Percentiles rank a stretch among this genome's conserved stretches.
Conservation (phyloP, 2,113 vertebrate species). For the Capreolus pygargus region DNA sequence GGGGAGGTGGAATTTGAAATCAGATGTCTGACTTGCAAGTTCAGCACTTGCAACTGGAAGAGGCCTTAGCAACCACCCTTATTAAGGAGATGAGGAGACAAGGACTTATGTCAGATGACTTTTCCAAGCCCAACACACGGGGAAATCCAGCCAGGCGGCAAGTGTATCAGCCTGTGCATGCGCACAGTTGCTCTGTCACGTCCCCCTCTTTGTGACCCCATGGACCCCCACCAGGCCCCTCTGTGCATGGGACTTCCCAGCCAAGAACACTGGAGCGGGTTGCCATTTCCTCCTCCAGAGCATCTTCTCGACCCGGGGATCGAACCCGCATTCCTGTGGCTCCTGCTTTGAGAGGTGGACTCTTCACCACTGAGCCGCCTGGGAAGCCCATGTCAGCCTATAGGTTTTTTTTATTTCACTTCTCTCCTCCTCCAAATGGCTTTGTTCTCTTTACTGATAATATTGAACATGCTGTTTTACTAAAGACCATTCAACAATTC, state of each 20-base stretch:
- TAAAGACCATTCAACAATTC: neutral
- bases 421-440: neutral
- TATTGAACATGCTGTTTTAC: neutral
- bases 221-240: neutral
- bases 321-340: neutral
- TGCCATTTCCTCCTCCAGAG: neutral
- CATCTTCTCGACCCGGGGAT: neutral
- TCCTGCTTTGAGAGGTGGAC: neutral
- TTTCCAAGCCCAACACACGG: neutral
- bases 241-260: neutral
- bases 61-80: neutral
- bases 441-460: neutral
- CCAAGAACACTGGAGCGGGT: neutral
- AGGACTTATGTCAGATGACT: neutral
- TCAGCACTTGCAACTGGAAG: neutral
- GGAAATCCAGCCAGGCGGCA: neutral
- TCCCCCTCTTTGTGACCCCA: neutral
- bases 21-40: neutral
- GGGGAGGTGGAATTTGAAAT: neutral
- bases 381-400: neutral
- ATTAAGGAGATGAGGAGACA: neutral
- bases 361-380: neutral
- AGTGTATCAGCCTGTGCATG: no score
- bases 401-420: neutral
- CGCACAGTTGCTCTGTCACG: rapidly evolving